Conservation (phyloP, 2,888 invertebrate genomes). For the Dasypolia templi region DNA sequence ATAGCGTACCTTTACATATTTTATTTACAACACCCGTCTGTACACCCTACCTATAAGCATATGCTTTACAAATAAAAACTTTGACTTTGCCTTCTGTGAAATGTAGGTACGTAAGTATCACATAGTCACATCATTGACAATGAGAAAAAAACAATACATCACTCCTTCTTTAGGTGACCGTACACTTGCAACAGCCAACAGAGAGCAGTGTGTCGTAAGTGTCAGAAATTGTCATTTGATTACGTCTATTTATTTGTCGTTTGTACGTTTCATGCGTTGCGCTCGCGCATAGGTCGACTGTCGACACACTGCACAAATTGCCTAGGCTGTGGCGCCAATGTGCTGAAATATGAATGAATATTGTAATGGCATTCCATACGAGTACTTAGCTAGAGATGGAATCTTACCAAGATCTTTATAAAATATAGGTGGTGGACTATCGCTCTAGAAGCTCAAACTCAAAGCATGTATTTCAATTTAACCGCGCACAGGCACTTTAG, state of each 20-base stretch:
- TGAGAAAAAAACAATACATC: not conserved
- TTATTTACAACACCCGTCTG: too few species aligned
- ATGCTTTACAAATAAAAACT: too few species aligned
- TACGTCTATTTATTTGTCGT: slow-evolving; percentile 85
- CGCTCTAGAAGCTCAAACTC: not conserved
- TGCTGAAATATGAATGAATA: slow-evolving; percentile 39
- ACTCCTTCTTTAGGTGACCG: slow-evolving; percentile 54
- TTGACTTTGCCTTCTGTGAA: too few species aligned
- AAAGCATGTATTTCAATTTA: not conserved
- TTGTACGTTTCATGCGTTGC: slow-evolving; percentile 72
- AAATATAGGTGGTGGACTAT: not conserved
- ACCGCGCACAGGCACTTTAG: not conserved
- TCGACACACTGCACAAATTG: slow-evolving; percentile 63
- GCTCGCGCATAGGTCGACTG: slow-evolving; percentile 59
- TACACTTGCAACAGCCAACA: slow-evolving; percentile 47
- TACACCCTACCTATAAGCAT: too few species aligned
- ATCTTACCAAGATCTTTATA: not conserved
- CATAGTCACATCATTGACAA: not conserved
- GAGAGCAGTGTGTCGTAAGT: slow-evolving; percentile 75
- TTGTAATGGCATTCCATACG: not conserved
- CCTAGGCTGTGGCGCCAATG: slow-evolving; percentile 27
- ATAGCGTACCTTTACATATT: too few species aligned
- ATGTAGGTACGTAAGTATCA: not conserved
- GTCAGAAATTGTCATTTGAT: slow-evolving; percentile 84
- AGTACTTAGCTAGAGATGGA: not conserved